Base-by-base conservation (phyloP, 2,797 vertebrate genomes). In the Urosaurus nigricauda region DNA sequence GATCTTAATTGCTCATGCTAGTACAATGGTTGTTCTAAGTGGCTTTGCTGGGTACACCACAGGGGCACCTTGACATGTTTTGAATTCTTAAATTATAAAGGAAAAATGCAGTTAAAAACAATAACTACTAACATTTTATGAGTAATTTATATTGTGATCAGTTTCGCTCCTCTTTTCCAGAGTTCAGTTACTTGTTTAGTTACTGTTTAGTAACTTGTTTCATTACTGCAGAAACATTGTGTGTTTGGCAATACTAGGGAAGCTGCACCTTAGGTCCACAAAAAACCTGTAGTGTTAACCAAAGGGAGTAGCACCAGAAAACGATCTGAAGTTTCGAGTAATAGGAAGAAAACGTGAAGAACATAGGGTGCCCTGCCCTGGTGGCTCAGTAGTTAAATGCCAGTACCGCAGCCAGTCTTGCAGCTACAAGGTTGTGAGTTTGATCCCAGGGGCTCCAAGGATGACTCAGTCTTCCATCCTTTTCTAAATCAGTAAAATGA, bases 71-170 rank as follows among this genome's bases (percentile, higher is more conserved):
- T 51, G 73, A 79, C 47, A 87, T n/a, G 21, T 84, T 91, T 37
- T n/a, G 21, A 68, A 68, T 84, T 4, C 17, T 92, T 92, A 84
- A 81, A 91, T 79, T 83, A 85, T 51, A 71, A 73, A 85, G 79
- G 85, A 24, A 13, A 75, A 40, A 26, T 43, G 83, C 3, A 70
- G 79, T 1, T 32, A 32, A 2, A 68, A 68, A 32, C 79, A 58
- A 58, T 2, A 56, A 1, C 43, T 35, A 90, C 88, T 87, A 84
- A 2, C 0, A 26, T 26, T 24, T 73, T 5, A 5, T 17, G 0
- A 0, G 70, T 84, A 73, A 89, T 35, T 53, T 83, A 70, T 12
- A 53, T 29, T 56, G 3, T 65, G 12, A 75, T 85, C 43, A 24
- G 21, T 84, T 21, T 17, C 68, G 73, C 26, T 16, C 16, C 21